These are phyloP conservation scores for Spizella passerina DNA, from an alignment of 2,797 vertebrate species.

Conservation along the genomic window DNA sequence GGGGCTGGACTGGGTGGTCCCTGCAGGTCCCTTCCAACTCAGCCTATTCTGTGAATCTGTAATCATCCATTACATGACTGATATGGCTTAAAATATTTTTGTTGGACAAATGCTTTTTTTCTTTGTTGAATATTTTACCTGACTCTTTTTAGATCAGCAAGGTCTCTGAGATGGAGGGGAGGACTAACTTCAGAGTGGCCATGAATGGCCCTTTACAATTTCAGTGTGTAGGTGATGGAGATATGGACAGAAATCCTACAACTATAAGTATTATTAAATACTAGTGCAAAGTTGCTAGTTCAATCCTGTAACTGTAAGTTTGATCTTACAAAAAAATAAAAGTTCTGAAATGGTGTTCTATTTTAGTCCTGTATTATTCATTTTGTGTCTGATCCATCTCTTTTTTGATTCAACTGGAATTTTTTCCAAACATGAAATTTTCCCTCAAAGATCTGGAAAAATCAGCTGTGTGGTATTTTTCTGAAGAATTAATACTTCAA, in stretches of 20 bases:
- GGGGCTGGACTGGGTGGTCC: fast-evolving
- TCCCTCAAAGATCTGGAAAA: neutral
- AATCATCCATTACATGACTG: neutral
- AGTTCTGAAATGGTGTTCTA: neutral
- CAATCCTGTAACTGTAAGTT: neutral
- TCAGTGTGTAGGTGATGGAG: neutral
- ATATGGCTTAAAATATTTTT: neutral
- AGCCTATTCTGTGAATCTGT: neutral
- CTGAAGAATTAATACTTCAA: neutral
- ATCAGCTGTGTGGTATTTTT: neutral
- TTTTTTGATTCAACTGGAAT: neutral
- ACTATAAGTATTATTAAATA: neutral
- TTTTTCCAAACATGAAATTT: neutral
- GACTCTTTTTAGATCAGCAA: neutral
- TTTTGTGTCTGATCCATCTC: neutral
- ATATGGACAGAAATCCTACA: neutral
- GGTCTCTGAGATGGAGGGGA: neutral
- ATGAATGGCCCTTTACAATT: neutral
- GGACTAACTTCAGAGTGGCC: neutral
- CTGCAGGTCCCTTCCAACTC: neutral
- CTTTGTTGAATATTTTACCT: neutral
- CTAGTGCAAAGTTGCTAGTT: neutral
- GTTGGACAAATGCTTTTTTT: neutral
- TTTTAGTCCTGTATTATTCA: neutral
- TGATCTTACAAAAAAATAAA: neutral